Evolutionary conservation across 2,797 vertebrate genomes (phyloP).

Genomic region (Cossypha caffra): DNA sequence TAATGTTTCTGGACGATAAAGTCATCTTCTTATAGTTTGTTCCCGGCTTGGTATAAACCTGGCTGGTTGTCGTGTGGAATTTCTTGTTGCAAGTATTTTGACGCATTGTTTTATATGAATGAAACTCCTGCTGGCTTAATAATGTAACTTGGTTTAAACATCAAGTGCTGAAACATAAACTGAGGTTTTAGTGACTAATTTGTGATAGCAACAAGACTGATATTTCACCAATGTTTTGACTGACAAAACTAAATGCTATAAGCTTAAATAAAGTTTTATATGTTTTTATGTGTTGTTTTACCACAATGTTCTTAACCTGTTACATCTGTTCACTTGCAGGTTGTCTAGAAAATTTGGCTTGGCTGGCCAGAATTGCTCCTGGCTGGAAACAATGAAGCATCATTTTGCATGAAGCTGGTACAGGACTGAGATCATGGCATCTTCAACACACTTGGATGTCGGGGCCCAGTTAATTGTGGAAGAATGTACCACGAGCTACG

Average conservation of each 20-base stretch:
- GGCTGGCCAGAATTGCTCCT: background rate
- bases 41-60: accelerated
- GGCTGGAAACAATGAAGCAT: slow-evolving; percentile 26
- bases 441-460: slow-evolving; percentile 68
- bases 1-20: background rate
- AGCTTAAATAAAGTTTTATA: background rate
- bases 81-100: background rate
- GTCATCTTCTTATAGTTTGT: accelerated
- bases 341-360: background rate
- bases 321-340: background rate
- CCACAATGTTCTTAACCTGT: background rate
- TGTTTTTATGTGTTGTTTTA: background rate
- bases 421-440: slow-evolving; percentile 47
- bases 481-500: slow-evolving; percentile 86
- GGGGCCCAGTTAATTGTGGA: slow-evolving; percentile 80
- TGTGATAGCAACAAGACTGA: background rate
- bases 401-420: background rate
- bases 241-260: background rate
- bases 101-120: accelerated
- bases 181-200: background rate
- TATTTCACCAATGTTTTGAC: background rate
- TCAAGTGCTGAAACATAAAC: accelerated
- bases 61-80: accelerated
- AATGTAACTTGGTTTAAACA: background rate
- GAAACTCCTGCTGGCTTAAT: accelerated